Evolutionary conservation across 2,113 vertebrate genomes (phyloP).

Genomic region (Steatornis caripensis): DNA sequence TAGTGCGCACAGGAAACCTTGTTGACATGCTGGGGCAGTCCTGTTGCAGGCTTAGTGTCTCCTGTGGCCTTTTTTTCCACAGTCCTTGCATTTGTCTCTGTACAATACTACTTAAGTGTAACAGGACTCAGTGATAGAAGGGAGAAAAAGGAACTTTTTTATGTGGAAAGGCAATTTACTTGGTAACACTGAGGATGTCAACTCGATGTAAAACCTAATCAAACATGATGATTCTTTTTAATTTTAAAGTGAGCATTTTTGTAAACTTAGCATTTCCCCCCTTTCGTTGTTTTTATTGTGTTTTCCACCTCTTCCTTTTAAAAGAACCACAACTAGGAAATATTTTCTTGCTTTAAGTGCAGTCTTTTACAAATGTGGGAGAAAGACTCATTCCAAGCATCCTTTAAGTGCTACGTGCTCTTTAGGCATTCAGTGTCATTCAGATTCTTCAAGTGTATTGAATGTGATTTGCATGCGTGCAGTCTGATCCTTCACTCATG

Average conservation of each 20-base stretch:
- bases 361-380: constrained; percentile 17
- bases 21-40: constrained; percentile 61
- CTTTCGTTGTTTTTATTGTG: background rate
- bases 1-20: constrained; percentile 45
- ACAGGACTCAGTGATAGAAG: background rate
- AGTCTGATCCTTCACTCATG: constrained; percentile 41
- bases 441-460: constrained; percentile 27
- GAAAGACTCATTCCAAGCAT: constrained; percentile 29
- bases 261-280: background rate
- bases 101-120: background rate
- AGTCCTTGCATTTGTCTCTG: constrained; percentile 39
- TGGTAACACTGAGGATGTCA: background rate
- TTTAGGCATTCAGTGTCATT: constrained; percentile 31
- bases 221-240: background rate
- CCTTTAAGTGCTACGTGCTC: constrained; percentile 36
- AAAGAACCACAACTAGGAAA: background rate
- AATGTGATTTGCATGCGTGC: constrained; percentile 54
- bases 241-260: background rate
- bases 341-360: background rate
- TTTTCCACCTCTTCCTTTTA: background rate
- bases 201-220: background rate
- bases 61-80: constrained; percentile 51
- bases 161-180: background rate
- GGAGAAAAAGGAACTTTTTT: constrained; percentile 6
- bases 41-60: constrained; percentile 58